Evolutionary conservation across 2,888 invertebrate species (phyloP).

Genomic region (Calameuta idolon): DNA sequence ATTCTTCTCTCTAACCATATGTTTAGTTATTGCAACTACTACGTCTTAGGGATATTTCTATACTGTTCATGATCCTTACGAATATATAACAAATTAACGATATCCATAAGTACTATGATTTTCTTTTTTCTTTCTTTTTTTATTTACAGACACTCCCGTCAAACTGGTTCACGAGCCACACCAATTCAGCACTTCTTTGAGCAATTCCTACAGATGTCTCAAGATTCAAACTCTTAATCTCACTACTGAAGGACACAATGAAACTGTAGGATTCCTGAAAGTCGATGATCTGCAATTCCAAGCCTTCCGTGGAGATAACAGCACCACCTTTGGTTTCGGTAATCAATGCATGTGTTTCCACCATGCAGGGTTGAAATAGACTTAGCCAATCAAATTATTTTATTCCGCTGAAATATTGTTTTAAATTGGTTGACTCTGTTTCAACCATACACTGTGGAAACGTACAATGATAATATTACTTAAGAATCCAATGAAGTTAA

Average conservation of each 20-base stretch:
- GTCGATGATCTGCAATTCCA: constrained; percentile 78
- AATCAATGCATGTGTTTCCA: constrained; percentile 40
- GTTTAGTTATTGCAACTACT: neutral
- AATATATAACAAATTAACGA: neutral
- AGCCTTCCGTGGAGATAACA: constrained; percentile 74
- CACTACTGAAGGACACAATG: constrained; percentile 47
- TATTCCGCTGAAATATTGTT: too few species aligned
- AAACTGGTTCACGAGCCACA: constrained; percentile 68
- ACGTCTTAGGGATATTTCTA: neutral
- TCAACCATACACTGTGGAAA: too few species aligned
- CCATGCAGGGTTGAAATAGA: too few species aligned
- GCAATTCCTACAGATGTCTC: constrained; percentile 81
- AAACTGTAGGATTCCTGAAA: constrained; percentile 68
- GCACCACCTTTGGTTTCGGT: constrained; percentile 75
- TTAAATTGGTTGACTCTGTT: too few species aligned
- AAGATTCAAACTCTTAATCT: constrained; percentile 68
- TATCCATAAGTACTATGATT: neutral
- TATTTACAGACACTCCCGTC: constrained; percentile 57
- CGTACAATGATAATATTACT: neutral
- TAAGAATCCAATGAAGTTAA: neutral
- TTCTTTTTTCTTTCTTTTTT: neutral
- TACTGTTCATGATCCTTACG: neutral
- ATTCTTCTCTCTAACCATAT: neutral
- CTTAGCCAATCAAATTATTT: too few species aligned
- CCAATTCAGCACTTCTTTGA: constrained; percentile 73